These are phyloP conservation scores for Maniola jurtina DNA, from an alignment of 1,140 invertebrate genomes.

Conservation along the genomic window DNA sequence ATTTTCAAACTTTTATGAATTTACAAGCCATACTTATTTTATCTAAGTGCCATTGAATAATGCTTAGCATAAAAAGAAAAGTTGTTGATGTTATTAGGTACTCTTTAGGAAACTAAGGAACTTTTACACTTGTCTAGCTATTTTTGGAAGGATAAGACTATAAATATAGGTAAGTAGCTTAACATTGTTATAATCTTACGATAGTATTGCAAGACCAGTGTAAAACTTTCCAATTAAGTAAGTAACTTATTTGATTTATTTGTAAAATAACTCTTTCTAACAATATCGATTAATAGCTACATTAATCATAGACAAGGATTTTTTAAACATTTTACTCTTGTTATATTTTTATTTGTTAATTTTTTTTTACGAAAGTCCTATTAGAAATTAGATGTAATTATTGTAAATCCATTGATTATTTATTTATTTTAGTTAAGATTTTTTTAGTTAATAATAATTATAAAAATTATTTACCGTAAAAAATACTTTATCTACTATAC, in stretches of 20 bases:
- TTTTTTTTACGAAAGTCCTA: constrained; percentile 32
- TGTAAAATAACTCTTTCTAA: not conserved
- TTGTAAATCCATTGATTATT: constrained; percentile 34
- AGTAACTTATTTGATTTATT: not conserved
- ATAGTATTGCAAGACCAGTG: no score
- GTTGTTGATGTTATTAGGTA: not conserved
- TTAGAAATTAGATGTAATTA: constrained; percentile 37
- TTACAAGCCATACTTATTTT: constrained; percentile 46
- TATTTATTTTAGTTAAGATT: constrained; percentile 12
- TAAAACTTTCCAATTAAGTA: no score
- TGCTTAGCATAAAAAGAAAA: constrained; percentile 20
- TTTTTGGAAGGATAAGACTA: not conserved
- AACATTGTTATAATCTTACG: no score
- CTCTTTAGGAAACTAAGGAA: not conserved
- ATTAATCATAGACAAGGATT: not conserved
- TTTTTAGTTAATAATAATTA: not conserved
- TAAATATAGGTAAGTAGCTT: no score
- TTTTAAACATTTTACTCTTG: not conserved
- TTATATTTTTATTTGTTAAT: constrained; percentile 16
- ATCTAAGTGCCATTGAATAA: constrained; percentile 61
- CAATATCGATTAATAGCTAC: not conserved
- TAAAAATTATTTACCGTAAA: not conserved
- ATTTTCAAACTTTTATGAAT: constrained; percentile 29
- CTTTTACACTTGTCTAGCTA: not conserved
- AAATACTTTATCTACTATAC: no score